Conservation (phyloP, 2,797 vertebrate genomes). For the Enteromius treurensis region DNA sequence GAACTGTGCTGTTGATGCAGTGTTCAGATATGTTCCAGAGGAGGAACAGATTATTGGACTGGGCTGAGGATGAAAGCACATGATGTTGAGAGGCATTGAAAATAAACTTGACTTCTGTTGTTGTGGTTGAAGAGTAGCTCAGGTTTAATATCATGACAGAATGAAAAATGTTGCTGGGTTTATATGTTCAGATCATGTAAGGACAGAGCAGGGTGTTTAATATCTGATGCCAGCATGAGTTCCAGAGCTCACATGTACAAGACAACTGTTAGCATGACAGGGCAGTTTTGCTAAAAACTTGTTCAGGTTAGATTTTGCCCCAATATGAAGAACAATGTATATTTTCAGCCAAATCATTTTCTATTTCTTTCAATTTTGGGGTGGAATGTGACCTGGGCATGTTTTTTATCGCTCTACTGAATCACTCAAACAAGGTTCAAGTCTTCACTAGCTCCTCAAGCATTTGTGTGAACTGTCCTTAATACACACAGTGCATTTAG, state of each 20-base stretch:
- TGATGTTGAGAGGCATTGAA: conserved; percentile 28
- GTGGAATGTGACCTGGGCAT: background rate
- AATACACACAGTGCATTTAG: background rate
- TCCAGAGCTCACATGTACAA: background rate
- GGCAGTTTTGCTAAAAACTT: background rate
- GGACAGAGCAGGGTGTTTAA: background rate
- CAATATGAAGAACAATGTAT: background rate
- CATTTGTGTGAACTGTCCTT: background rate
- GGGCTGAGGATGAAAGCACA: conserved; percentile 55
- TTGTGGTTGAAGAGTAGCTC: conserved; percentile 8
- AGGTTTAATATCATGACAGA: conserved; percentile 11
- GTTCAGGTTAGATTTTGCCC: background rate
- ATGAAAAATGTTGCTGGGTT: conserved; percentile 12
- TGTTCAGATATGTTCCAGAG: conserved; percentile 41
- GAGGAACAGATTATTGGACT: conserved; percentile 50
- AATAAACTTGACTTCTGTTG: conserved; percentile 8
- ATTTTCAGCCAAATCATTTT: background rate
- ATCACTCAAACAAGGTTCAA: background rate
- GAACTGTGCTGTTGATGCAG: conserved; percentile 36
- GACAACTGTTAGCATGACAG: background rate
- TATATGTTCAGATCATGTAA: conserved; percentile 24
- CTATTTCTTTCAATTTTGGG: background rate
- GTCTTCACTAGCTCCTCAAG: background rate
- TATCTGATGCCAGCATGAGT: background rate
- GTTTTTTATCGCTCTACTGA: background rate